Evolutionary conservation across 2,113 vertebrate genomes (phyloP).

Genomic region (Hemiscyllium ocellatum): DNA sequence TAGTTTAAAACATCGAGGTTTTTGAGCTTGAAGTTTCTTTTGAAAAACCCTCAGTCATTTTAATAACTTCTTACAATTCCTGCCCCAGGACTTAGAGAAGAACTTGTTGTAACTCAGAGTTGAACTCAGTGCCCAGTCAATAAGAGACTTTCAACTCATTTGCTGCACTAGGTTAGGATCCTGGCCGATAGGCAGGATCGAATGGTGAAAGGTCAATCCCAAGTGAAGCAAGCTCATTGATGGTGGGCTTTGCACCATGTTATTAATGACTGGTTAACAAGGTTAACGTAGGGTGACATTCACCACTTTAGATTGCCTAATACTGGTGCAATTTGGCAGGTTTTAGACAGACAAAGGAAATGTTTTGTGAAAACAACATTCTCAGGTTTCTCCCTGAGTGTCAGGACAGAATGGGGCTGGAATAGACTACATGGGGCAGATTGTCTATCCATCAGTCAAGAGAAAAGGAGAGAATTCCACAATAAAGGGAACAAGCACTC

Average conservation of each 20-base stretch:
- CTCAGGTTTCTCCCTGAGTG: neutral
- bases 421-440: neutral
- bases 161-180: neutral
- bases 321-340: neutral
- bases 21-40: neutral
- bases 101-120: neutral
- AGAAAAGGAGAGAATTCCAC: too few relatives aligned
- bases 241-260: neutral
- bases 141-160: neutral
- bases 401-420: neutral
- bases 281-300: neutral
- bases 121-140: neutral
- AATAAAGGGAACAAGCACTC: neutral
- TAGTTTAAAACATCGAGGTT: neutral
- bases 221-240: neutral
- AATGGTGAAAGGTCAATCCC: neutral
- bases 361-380: neutral
- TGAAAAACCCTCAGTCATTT: neutral
- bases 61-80: neutral
- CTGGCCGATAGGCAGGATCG: neutral
- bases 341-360: neutral
- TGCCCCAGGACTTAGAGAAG: neutral
- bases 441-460: neutral
- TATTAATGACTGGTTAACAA: neutral
- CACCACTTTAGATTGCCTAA: neutral